A percentile compares a stretch with the other conserved stretches of the same genome.
phyloP scores from a whole-genome alignment of 2,113 vertebrate genomes.

The Ahaetulla prasina region DNA sequence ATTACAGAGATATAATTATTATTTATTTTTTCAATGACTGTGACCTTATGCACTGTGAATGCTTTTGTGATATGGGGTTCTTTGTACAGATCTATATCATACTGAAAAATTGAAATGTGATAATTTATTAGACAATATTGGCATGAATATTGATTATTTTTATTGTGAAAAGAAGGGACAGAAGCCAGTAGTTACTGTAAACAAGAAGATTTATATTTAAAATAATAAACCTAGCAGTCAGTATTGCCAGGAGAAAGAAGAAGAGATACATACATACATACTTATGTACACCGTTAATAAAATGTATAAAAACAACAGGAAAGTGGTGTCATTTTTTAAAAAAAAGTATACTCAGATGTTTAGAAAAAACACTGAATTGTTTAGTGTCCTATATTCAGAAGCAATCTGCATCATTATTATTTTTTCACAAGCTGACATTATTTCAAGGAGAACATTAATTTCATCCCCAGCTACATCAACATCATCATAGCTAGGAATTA shows the following conservation, averaged over 20 bases:
- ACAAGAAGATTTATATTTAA: slow-evolving; percentile 73
- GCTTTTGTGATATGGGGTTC: slow-evolving; percentile 85
- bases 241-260: slow-evolving; percentile 62
- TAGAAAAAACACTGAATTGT: neutral
- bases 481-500: neutral
- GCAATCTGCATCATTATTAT: neutral
- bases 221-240: slow-evolving; percentile 74
- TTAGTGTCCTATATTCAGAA: neutral
- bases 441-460: neutral
- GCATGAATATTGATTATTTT: slow-evolving; percentile 72
- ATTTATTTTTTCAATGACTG: slow-evolving; percentile 84
- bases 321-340: slow-evolving; percentile 3
- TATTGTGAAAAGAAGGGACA: slow-evolving; percentile 70
- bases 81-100: slow-evolving; percentile 79
- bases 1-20: slow-evolving; percentile 69
- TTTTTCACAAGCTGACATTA: neutral
- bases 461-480: neutral
- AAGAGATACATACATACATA: slow-evolving; percentile 18
- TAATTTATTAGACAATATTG: slow-evolving; percentile 68
- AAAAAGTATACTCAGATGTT: neutral
- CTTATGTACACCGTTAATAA: slow-evolving; percentile 63
- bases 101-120: slow-evolving; percentile 54
- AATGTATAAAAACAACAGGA: slow-evolving; percentile 46
- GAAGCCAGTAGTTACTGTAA: slow-evolving; percentile 53
- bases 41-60: slow-evolving; percentile 98